phyloP scores from a whole-genome alignment of 2,113 vertebrate species.

The Erpornis zantholeuca region DNA sequence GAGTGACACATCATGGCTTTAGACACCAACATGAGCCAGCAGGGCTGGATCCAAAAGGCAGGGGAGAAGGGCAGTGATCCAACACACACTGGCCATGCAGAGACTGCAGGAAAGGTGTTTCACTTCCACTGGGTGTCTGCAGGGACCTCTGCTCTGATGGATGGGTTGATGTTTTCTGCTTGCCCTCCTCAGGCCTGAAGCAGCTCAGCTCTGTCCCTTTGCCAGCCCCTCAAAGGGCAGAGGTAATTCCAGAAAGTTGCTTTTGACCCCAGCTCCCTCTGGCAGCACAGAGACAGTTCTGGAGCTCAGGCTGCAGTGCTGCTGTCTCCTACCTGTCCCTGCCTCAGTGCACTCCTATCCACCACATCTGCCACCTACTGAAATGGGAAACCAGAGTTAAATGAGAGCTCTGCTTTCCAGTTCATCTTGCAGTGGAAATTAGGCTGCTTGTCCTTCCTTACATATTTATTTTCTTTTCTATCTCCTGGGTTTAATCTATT shows the following conservation, averaged over 20 bases:
- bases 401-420: background rate
- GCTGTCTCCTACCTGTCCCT: background rate
- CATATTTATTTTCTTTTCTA: background rate
- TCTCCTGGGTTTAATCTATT: background rate
- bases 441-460: accelerated
- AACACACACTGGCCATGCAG: background rate
- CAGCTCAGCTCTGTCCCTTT: background rate
- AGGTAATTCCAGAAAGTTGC: background rate
- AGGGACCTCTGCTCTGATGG: background rate
- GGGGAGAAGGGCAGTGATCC: background rate
- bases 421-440: background rate
- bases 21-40: background rate
- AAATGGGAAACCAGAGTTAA: background rate
- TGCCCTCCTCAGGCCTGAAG: background rate
- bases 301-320: background rate
- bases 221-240: background rate
- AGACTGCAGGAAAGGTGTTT: background rate
- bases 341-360: accelerated
- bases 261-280: background rate
- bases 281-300: background rate
- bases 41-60: background rate
- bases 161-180: background rate
- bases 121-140: background rate
- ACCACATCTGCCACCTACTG: background rate
- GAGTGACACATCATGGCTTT: accelerated